Conservation (phyloP, 2,113 vertebrate genomes). For the Galemys pyrenaicus region DNA sequence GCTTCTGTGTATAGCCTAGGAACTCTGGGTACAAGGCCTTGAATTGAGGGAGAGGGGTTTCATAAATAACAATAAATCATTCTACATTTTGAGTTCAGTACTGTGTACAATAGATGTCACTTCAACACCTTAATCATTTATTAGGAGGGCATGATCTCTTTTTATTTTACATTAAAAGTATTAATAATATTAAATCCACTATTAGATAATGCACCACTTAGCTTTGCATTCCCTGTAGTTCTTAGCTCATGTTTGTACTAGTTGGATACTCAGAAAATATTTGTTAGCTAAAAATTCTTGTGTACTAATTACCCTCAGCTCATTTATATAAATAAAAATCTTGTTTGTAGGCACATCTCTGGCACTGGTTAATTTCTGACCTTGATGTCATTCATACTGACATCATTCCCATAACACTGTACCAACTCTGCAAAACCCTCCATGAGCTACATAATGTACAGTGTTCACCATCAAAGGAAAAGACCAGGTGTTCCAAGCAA, state of each 20-base stretch:
- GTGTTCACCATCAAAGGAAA: neutral
- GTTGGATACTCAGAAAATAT: neutral
- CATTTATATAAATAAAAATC: conserved; percentile 6
- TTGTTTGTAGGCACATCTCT: neutral
- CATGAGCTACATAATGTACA: conserved; percentile 24
- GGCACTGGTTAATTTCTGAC: conserved; percentile 5
- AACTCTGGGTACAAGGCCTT: neutral
- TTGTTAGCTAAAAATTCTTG: neutral
- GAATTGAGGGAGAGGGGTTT: neutral
- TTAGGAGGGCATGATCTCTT: neutral
- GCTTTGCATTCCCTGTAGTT: neutral
- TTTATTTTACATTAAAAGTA: neutral
- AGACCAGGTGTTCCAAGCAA: conserved; percentile 31
- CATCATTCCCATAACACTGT: neutral
- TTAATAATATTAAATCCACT: neutral
- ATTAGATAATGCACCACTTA: neutral
- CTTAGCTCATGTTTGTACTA: neutral
- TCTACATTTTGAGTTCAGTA: neutral
- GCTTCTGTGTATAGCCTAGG: neutral
- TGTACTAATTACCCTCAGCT: neutral
- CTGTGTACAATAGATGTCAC: neutral
- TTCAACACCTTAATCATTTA: neutral
- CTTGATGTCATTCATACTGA: neutral
- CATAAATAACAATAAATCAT: neutral
- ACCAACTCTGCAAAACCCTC: neutral